Evolutionary conservation across 1,140 invertebrate species (phyloP).

Genomic region (Lysiphlebus fabarum): DNA sequence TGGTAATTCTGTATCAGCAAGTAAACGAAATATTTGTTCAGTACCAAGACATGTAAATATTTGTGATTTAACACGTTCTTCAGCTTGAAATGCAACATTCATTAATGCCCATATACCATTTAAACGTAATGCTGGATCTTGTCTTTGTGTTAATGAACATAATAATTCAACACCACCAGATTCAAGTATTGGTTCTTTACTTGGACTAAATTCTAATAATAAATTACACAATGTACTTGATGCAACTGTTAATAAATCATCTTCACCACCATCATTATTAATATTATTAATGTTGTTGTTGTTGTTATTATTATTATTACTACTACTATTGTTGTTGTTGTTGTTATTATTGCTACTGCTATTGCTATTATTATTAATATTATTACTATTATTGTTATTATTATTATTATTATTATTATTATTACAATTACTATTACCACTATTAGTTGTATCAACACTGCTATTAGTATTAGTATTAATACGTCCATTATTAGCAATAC

Average conservation of each 20-base stretch:
- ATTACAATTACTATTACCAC: not conserved
- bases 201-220: conserved; percentile 90
- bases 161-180: conserved; percentile 80
- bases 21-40: conserved; percentile 82
- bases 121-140: conserved; percentile 73
- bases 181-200: conserved; percentile 87
- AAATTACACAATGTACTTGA: conserved; percentile 91
- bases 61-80: conserved; percentile 83
- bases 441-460: conserved; percentile 17
- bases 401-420: no score
- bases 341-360: conserved; percentile 48
- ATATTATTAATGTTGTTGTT: no score
- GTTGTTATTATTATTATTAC: no score
- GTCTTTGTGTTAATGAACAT: conserved; percentile 71
- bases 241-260: conserved; percentile 76
- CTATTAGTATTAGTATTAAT: no score
- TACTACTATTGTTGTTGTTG: conserved; percentile 8
- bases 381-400: no score
- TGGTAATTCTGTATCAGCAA: conserved; percentile 78
- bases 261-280: conserved; percentile 35
- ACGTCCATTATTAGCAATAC: conserved; percentile 36
- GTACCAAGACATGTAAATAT: conserved; percentile 81
- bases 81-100: conserved; percentile 79
- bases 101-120: conserved; percentile 92
- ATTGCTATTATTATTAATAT: not conserved